Evolutionary conservation across 2,888 invertebrate species (phyloP).

Genomic region (Melangyna quadrimaculata): DNA sequence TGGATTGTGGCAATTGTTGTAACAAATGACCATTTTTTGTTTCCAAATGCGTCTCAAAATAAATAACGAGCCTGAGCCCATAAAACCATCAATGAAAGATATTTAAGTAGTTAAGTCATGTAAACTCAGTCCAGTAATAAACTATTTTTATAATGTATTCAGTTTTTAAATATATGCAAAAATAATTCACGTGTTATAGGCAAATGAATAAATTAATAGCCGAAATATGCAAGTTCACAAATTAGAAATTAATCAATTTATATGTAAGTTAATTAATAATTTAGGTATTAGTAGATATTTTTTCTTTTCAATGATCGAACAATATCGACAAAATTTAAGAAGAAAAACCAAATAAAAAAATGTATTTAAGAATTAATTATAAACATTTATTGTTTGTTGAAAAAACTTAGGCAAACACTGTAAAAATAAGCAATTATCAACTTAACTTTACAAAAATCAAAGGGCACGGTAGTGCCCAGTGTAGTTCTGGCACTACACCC

Average conservation of each 20-base stretch:
- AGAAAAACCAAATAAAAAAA: background rate
- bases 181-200: background rate
- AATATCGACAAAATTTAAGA: background rate
- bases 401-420: background rate
- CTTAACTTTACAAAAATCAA: no score
- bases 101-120: background rate
- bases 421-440: no score
- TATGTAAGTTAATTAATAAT: background rate
- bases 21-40: no score
- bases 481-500: no score
- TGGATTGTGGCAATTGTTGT: no score
- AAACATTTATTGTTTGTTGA: no score
- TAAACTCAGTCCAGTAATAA: background rate
- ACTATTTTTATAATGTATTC: background rate
- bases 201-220: slow-evolving; percentile 10
- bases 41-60: no score
- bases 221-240: background rate
- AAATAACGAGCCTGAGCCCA: no score
- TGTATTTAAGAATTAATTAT: no score
- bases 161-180: background rate
- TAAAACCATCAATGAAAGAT: background rate
- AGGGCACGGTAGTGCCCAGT: no score
- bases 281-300: background rate
- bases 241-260: background rate
- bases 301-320: background rate